These are phyloP conservation scores for Muscidifurax raptorellus DNA, from an alignment of 1,140 invertebrate species.

Conservation along the genomic window DNA sequence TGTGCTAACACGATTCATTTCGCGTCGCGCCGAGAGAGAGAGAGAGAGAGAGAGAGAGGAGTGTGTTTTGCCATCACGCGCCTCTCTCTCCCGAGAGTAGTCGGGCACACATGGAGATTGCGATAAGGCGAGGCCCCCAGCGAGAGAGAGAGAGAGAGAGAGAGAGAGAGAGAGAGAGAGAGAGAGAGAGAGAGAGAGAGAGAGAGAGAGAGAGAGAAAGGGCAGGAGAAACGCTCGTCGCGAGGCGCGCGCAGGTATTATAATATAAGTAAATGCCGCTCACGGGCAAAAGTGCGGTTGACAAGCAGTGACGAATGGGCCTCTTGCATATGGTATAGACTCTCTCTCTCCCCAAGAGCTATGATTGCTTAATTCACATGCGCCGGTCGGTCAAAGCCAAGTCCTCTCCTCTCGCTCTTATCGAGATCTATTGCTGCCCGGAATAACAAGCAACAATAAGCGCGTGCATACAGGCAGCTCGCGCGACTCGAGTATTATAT, in stretches of 20 bases:
- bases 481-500: constrained; percentile 10
- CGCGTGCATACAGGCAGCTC: constrained; percentile 1
- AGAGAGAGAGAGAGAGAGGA: neutral
- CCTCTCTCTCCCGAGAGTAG: constrained; percentile 35
- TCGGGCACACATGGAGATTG: constrained; percentile 55
- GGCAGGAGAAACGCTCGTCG: constrained; percentile 11
- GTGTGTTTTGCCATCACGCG: constrained; percentile 28
- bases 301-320: constrained; percentile 70
- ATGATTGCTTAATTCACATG: constrained; percentile 73
- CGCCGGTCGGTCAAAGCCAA: constrained; percentile 63
- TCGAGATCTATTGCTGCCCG: constrained; percentile 67
- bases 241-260: constrained; percentile 23
- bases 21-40: neutral
- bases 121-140: constrained; percentile 59
- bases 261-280: constrained; percentile 60
- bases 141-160: constrained; percentile 44
- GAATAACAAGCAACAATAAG: constrained; percentile 70
- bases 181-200: neutral
- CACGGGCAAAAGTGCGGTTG: constrained; percentile 65
- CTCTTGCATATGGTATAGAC: constrained; percentile 52
- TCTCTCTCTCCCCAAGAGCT: constrained; percentile 54
- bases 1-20: constrained; percentile 46
- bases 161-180: neutral
- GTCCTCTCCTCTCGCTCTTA: constrained; percentile 64
- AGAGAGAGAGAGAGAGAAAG: neutral